Percentiles rank a stretch among this genome's conserved stretches.
Conservation (phyloP, 1,140 invertebrate genomes). For the Caenorhabditis latens region DNA sequence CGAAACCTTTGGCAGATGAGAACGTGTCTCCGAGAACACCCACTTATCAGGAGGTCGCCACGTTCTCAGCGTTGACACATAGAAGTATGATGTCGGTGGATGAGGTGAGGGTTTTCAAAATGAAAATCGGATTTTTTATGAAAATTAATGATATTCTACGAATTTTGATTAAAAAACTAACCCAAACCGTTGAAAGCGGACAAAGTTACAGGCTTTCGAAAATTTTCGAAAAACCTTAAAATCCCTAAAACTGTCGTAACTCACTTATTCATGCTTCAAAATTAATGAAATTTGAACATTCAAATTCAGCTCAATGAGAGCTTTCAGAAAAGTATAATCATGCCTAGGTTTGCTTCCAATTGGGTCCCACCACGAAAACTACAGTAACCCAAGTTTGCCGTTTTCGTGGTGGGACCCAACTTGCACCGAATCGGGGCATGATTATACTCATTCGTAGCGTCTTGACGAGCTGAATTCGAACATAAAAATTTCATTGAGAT, state of each 20-base stretch:
- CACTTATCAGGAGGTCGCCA: slow-evolving; percentile 44
- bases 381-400: no score
- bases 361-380: no score
- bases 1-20: slow-evolving; percentile 22
- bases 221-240: background rate
- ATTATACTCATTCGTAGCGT: background rate
- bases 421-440: no score
- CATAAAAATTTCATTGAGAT: background rate
- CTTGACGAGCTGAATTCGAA: background rate
- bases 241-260: background rate
- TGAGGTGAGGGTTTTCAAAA: slow-evolving; percentile 7
- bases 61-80: slow-evolving; percentile 36
- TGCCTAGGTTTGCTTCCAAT: no score
- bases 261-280: no score
- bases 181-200: background rate
- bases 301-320: no score
- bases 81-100: slow-evolving; percentile 29
- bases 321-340: no score
- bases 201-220: background rate
- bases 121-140: no score
- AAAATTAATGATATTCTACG: background rate
- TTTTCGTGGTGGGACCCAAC: no score
- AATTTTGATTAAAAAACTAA: background rate
- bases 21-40: background rate
- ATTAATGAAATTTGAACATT: no score